These are phyloP conservation scores for Geotrypetes seraphini DNA, from an alignment of 2,797 vertebrate genomes.

Conservation along the genomic window DNA sequence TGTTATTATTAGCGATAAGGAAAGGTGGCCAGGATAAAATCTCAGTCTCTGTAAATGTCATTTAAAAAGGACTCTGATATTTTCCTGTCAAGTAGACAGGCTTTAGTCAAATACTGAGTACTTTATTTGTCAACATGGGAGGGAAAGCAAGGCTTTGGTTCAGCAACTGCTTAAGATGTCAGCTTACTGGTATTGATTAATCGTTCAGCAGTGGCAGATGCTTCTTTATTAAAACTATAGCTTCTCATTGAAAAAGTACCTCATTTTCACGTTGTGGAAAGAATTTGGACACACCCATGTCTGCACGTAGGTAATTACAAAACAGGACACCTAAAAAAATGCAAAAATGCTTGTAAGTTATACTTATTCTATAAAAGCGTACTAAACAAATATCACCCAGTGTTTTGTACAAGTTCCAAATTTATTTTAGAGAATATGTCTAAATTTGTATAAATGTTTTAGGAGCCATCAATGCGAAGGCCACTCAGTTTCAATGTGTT, in stretches of 20 bases:
- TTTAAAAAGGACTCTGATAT: slow-evolving; percentile 61
- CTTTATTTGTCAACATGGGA: slow-evolving; percentile 58
- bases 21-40: slow-evolving; percentile 55
- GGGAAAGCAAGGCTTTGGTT: slow-evolving; percentile 45
- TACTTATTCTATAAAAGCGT: no score
- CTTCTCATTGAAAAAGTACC: slow-evolving; percentile 37
- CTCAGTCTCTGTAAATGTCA: slow-evolving; percentile 58
- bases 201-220: slow-evolving; percentile 45
- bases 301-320: no score
- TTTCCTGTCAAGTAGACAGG: slow-evolving; percentile 51
- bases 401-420: no score
- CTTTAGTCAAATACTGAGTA: slow-evolving; percentile 54
- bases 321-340: no score
- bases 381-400: no score
- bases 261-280: no score
- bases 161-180: slow-evolving; percentile 48
- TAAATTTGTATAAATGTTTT: no score
- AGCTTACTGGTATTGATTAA: slow-evolving; percentile 57
- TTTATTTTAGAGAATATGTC: no score
- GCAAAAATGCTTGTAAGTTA: no score
- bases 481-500: no score
- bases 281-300: no score
- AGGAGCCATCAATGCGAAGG: no score
- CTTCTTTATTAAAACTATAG: slow-evolving; percentile 52
- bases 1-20: slow-evolving; percentile 65